Evolutionary conservation across 2,113 vertebrate species (phyloP).

Genomic region (Pituophis catenifer): DNA sequence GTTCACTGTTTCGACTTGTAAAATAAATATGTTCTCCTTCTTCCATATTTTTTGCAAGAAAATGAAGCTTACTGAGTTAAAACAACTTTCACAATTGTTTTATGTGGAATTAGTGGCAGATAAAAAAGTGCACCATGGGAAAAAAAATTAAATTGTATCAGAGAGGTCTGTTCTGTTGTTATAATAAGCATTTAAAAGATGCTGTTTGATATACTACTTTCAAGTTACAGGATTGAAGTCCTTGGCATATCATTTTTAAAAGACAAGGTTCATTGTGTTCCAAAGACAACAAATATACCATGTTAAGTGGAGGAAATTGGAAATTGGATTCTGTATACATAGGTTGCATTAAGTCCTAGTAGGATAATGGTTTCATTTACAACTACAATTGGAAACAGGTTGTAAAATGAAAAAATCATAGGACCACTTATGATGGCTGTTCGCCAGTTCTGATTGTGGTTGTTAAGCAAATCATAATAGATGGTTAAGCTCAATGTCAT

Average conservation of each 20-base stretch:
- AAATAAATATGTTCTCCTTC: conserved; percentile 11
- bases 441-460: background rate
- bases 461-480: background rate
- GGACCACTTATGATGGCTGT: background rate
- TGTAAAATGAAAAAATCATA: background rate
- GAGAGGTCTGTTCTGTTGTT: background rate
- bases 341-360: too few species aligned
- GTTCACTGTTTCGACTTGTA: conserved; percentile 9
- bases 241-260: background rate
- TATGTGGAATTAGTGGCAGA: background rate
- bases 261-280: background rate
- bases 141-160: background rate
- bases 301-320: background rate
- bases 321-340: background rate
- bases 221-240: background rate
- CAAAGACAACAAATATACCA: background rate
- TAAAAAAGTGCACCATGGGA: background rate
- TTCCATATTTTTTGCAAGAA: conserved; percentile 1
- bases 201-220: background rate
- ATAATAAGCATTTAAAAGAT: background rate
- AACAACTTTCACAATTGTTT: background rate
- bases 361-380: background rate
- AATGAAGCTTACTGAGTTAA: background rate
- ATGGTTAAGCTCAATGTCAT: background rate
- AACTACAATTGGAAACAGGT: background rate